phyloP scores from a whole-genome alignment of 2,888 invertebrate species.

The Cerceris ruficornis region DNA sequence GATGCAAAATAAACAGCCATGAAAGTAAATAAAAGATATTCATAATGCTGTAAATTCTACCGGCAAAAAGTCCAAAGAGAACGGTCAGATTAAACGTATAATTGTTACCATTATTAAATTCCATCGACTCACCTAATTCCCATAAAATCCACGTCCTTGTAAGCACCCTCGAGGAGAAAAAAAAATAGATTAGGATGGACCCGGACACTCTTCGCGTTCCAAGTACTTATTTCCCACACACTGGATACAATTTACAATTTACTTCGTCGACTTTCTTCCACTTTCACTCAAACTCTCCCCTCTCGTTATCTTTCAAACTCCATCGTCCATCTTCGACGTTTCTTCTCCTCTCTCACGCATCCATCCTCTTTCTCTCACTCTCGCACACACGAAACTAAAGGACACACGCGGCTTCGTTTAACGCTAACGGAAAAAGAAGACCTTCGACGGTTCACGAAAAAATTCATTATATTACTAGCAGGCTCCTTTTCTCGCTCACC shows the following conservation, averaged over 20 bases:
- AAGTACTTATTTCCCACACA: slow-evolving; percentile 31
- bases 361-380: background rate
- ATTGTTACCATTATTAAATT: background rate
- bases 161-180: slow-evolving; percentile 58
- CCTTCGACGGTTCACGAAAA: slow-evolving; percentile 53
- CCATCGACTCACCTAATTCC: slow-evolving; percentile 2
- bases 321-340: background rate
- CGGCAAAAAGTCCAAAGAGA: background rate
- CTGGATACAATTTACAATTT: slow-evolving; percentile 56
- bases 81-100: background rate
- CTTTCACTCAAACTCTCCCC: background rate
- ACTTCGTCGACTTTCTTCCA: slow-evolving; percentile 30
- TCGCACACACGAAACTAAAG: slow-evolving; percentile 4
- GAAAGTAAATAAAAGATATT: too few species aligned
- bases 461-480: slow-evolving; percentile 55
- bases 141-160: slow-evolving; percentile 31
- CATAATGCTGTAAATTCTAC: too few species aligned
- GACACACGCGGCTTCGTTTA: slow-evolving; percentile 10
- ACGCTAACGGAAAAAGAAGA: slow-evolving; percentile 30
- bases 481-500: slow-evolving; percentile 28
- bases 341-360: background rate
- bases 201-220: slow-evolving; percentile 42
- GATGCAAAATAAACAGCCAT: too few species aligned
- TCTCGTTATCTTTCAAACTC: background rate
- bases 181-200: slow-evolving; percentile 48